Evolutionary conservation across 2,888 invertebrate species (phyloP).

Genomic region (Tachina lurida): DNA sequence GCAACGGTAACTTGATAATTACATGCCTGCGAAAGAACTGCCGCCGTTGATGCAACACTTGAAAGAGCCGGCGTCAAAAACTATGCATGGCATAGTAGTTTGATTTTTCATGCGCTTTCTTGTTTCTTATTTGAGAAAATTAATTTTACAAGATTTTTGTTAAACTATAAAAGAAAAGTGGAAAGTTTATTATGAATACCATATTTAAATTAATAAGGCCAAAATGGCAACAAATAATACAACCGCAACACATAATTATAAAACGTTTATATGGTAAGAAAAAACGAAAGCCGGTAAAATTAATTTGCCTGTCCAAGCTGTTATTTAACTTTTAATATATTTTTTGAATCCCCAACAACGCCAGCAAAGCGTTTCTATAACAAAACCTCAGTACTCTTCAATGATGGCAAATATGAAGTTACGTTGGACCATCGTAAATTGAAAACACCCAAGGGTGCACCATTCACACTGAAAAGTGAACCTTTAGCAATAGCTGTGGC

Average conservation of each 20-base stretch:
- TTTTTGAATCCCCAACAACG: slow-evolving; percentile 75
- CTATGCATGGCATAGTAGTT: too few relatives aligned
- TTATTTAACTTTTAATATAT: slow-evolving; percentile 51
- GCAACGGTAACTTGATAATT: too few relatives aligned
- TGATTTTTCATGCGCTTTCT: background rate
- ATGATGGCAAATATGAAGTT: slow-evolving; percentile 90
- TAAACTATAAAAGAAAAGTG: slow-evolving; percentile 65
- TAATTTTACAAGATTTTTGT: background rate
- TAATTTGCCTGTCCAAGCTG: slow-evolving; percentile 19
- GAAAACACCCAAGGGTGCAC: slow-evolving; percentile 93
- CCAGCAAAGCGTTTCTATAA: slow-evolving; percentile 89
- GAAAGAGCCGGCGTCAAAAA: background rate
- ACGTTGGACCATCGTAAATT: slow-evolving; percentile 94
- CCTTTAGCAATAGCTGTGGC: slow-evolving; percentile 96
- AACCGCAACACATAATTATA: slow-evolving; percentile 45
- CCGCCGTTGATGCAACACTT: too few relatives aligned
- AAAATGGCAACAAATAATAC: slow-evolving; percentile 46
- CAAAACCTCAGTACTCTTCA: slow-evolving; percentile 88
- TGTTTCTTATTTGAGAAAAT: background rate
- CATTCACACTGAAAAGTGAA: slow-evolving; percentile 91
- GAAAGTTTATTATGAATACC: slow-evolving; percentile 61
- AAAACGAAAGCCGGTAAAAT: background rate
- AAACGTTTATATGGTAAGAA: slow-evolving; percentile 75
- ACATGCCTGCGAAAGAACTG: too few relatives aligned
- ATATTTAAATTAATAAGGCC: slow-evolving; percentile 58